Base-by-base conservation (phyloP, 2,113 vertebrate species). In the Anolis carolinensis region DNA sequence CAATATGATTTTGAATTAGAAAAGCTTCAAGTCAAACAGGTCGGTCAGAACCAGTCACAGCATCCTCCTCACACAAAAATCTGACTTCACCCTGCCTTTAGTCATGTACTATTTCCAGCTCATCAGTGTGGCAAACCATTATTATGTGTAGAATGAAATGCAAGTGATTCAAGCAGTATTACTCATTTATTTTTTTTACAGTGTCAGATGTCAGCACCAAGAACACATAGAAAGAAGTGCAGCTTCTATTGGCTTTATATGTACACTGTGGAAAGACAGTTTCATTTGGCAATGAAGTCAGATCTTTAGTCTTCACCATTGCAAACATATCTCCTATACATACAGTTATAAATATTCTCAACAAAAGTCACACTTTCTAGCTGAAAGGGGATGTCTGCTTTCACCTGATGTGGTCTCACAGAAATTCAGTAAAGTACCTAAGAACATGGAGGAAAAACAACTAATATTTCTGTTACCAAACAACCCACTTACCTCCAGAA, bases 281-380 rank as follows among this genome's bases (percentile, higher is more conserved):
- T 11, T 25, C 67, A 65, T 11, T 32, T 81, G 30, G 36, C 83
- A 82, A 82, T 0, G 79, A 88, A 87, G 3, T 6, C 39, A 87
- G 74, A 0, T 0, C 9, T 70, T 48, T 67, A 74, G 21, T 84
- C 76, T 86, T 91, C 71, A 76, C 10, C 20, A 85, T 30, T 82
- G 63, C 7, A 92, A 73, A 44, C 0, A 10, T 83, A 76, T 36
- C 20, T 79, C 23, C 39, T 87, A 63, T 13, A 87, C 0, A 0
- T 14, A 89, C 89, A 74, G 82, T 48, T 70, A 82, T 76, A 1
- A 90, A 91, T 16, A 36, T 86, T 90, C 39, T 89, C 76, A 92
- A 90, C 77, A 84, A 89, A 87, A 90, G 2, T 34, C 55, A 65
- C 6, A 9, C 9, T 27, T 87, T 87, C 79, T 68, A 68, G 7